phyloP scores from a whole-genome alignment of 1,140 invertebrate genomes.

The Drosophila littoralis region DNA sequence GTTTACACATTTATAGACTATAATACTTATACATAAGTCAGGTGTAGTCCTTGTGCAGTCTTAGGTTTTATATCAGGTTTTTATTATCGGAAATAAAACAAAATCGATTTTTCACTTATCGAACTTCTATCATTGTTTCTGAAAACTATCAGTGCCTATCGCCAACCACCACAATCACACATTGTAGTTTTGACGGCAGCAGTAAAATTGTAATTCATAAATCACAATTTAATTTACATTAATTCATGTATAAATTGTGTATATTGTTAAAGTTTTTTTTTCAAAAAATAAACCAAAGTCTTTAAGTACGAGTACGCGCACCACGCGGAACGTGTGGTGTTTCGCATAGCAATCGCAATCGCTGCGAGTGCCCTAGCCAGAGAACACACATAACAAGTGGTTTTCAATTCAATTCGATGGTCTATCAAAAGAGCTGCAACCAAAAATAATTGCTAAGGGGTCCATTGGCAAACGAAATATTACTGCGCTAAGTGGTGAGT shows the following conservation, averaged over 20 bases:
- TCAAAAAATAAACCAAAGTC: not conserved
- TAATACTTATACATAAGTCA: too few species aligned
- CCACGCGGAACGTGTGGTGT: conserved; percentile 62
- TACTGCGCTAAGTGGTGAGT: conserved; percentile 51
- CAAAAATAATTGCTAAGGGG: conserved; percentile 26
- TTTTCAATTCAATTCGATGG: conserved; percentile 54
- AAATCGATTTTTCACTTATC: conserved; percentile 13
- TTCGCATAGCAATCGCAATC: conserved; percentile 47
- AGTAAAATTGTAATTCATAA: conserved; percentile 45
- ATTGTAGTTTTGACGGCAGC: conserved; percentile 52
- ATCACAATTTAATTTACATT: conserved; percentile 42
- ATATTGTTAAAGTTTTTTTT: conserved; percentile 17
- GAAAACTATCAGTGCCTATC: conserved; percentile 18
- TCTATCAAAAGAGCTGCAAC: conserved; percentile 49
- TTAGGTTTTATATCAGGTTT: not conserved
- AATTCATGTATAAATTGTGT: conserved; percentile 37
- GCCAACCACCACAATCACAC: conserved; percentile 40
- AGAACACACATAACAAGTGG: conserved; percentile 74
- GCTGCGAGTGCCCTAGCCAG: conserved; percentile 35
- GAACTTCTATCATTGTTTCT: not conserved
- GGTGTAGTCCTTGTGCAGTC: not conserved
- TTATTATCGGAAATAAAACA: not conserved
- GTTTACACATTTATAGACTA: too few species aligned
- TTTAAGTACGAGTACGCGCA: conserved; percentile 37
- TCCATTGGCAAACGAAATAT: conserved; percentile 16